phyloP scores from a whole-genome alignment of 2,113 vertebrate genomes.

The Phalacrocorax aristotelis region DNA sequence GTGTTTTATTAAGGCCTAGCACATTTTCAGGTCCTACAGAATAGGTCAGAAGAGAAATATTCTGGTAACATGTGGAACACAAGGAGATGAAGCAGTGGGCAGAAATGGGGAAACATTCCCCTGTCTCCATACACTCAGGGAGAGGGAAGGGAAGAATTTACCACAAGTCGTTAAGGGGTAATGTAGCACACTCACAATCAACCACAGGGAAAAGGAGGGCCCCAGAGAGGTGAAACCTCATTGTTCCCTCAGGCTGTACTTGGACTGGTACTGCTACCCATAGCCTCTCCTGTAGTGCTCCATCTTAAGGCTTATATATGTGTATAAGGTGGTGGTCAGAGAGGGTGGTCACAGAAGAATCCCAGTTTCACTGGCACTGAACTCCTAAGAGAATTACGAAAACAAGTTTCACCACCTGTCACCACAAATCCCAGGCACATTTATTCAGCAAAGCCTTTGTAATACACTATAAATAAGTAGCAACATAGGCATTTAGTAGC shows the following conservation, averaged over 20 bases:
- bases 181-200: not conserved
- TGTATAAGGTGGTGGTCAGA: not conserved
- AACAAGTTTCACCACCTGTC: not conserved
- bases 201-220: not conserved
- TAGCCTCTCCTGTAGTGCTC: not conserved
- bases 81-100: not conserved
- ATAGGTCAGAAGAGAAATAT: not conserved
- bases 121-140: not conserved
- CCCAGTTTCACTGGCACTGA: not conserved
- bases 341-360: not conserved
- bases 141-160: not conserved
- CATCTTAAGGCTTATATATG: not conserved
- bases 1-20: constrained; percentile 6
- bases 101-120: not conserved
- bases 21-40: not conserved
- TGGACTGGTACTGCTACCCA: not conserved
- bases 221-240: not conserved
- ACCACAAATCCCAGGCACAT: not conserved
- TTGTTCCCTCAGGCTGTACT: not conserved
- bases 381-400: not conserved
- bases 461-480: not conserved
- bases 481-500: not conserved
- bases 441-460: constrained; percentile 5
- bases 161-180: not conserved
- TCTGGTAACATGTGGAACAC: not conserved